A percentile compares a stretch with the other conserved stretches of the same genome.
Conservation (phyloP, 2,888 invertebrate species). For the Stictocephala bisonia region DNA sequence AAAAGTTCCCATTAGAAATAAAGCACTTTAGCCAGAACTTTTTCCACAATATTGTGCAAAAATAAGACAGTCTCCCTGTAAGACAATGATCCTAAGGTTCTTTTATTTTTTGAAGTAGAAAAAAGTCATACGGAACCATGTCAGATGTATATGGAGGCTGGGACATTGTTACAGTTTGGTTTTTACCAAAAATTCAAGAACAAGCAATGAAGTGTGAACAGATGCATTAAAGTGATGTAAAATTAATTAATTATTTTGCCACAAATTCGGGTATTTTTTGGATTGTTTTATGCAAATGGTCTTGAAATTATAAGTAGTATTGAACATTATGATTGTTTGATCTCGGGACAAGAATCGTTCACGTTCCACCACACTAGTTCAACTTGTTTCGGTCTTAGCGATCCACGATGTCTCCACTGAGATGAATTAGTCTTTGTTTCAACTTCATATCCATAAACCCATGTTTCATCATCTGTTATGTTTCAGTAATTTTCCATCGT, state of each 20-base stretch:
- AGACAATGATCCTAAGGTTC: not conserved
- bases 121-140: not conserved
- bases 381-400: slow-evolving; percentile 57
- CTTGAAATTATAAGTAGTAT: slow-evolving; percentile 19
- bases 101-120: not conserved
- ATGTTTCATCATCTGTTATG: slow-evolving; percentile 60
- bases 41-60: no score
- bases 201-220: slow-evolving; percentile 19
- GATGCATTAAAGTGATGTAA: slow-evolving; percentile 40
- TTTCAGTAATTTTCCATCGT: slow-evolving; percentile 54
- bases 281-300: slow-evolving; percentile 50
- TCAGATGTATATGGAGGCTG: not conserved
- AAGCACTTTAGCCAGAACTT: no score
- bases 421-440: slow-evolving; percentile 57
- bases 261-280: slow-evolving; percentile 43
- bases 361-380: slow-evolving; percentile 32
- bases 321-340: slow-evolving; percentile 15
- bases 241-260: slow-evolving; percentile 41
- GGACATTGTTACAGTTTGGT: not conserved
- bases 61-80: not conserved
- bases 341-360: slow-evolving; percentile 28
- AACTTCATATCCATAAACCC: slow-evolving; percentile 58
- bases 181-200: slow-evolving; percentile 16
- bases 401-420: slow-evolving; percentile 55
- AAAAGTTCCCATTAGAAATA: not conserved